Base-by-base conservation (phyloP, 2,797 vertebrate genomes). In the Chloroceryle amazona region DNA sequence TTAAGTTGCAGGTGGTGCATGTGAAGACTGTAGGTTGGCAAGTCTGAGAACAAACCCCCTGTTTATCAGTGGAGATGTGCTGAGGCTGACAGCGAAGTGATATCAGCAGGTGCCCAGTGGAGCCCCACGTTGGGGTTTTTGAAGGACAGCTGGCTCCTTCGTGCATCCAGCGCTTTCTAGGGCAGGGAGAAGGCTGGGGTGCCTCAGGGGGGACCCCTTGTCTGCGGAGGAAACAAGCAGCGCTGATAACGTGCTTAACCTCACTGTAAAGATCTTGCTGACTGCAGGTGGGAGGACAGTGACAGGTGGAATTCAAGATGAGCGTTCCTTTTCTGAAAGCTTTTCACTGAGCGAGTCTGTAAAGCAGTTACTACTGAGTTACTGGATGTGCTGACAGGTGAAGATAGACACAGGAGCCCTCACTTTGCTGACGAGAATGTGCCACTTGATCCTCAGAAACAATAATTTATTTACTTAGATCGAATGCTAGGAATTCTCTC, bases 201-300 rank as follows among this genome's bases (percentile, higher is more conserved):
- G n/a, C 18, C 2, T 33, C 41, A 4, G 61, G 11, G 6, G 12
- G 5, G 41, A 39, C 4, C 35, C 3, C 29, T 15, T 17, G 28
- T 28, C 25, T 6, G 0, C n/a, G 62, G 49, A 62, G 67, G 81
- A 33, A 65, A 33, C 2, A 5, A 9, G 23, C 6, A 2, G 58
- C 35, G 0, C 46, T 22, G 39, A 1, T n/a, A 25, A 14, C 10
- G 9, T 4, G 4, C 2, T 23, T 37, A n/a, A n/a, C 28, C n/a
- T 3, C 4, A 3, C 31, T 12, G 13, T 16, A 31, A 22, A 25
- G 37, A 5, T n/a, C 23, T n/a, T 10, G 2, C 42, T 12, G 66
- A 2, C 22, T n/a, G 84, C 16, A 28, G 31, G 6, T 16, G 44
- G 66, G 52, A 81, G 29, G 25, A 6, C 29, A 39, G 57, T 6